phyloP scores from a whole-genome alignment of 2,888 invertebrate species.

The Craniophora ligustri region DNA sequence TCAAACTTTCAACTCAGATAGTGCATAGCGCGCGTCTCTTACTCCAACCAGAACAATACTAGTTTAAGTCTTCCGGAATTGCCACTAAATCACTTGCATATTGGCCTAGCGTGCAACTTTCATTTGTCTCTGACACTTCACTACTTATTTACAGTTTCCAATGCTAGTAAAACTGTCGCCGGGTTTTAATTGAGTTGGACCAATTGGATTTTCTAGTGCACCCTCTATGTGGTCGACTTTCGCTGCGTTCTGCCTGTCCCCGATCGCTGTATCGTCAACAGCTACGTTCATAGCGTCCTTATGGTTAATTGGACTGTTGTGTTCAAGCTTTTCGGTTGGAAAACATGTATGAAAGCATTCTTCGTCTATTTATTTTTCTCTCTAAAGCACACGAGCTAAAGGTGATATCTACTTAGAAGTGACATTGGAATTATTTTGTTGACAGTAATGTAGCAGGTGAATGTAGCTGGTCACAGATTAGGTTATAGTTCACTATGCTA shows the following conservation, averaged over 20 bases:
- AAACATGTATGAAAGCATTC: too few species aligned
- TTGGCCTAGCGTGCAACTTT: conserved; percentile 47
- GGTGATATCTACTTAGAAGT: too few species aligned
- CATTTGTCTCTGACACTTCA: conserved; percentile 45
- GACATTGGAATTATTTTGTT: too few species aligned
- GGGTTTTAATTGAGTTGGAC: conserved; percentile 46
- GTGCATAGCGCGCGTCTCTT: conserved; percentile 22
- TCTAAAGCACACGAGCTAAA: too few species aligned
- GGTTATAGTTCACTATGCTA: too few species aligned
- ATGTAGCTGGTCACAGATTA: too few species aligned
- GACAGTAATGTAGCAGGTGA: too few species aligned
- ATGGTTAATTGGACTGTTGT: conserved; percentile 29
- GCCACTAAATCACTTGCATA: conserved; percentile 52
- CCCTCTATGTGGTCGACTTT: conserved; percentile 26
- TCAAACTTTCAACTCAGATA: conserved; percentile 20
- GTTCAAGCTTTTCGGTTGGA: conserved; percentile 5
- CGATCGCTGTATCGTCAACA: conserved; percentile 10
- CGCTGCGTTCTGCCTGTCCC: neutral
- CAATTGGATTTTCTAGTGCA: conserved; percentile 52
- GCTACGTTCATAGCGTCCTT: conserved; percentile 15
- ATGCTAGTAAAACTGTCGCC: conserved; percentile 43
- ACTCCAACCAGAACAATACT: conserved; percentile 18
- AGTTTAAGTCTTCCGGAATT: conserved; percentile 37
- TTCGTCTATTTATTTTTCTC: too few species aligned
- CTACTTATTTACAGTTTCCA: conserved; percentile 45